Evolutionary conservation across 2,888 invertebrate species (phyloP), one percentile per base, ranked within the genome.

Genomic region (Acleris laterana): DNA sequence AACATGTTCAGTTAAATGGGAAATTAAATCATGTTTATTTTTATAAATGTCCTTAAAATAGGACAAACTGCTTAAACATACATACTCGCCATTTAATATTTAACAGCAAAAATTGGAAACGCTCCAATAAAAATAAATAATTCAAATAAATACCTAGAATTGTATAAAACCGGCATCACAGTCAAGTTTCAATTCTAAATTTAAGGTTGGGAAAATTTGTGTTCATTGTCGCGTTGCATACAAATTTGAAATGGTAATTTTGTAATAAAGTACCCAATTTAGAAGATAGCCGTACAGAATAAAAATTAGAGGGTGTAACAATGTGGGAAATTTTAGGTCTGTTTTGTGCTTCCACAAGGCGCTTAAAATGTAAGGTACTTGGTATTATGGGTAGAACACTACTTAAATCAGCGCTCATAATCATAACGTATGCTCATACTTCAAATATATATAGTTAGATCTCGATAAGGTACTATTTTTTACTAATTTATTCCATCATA

Each of bases 161-260:
- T 38, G 11, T 38, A 13, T 38, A 3, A 38, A 3, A 38, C 11
- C 7, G 6, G n/a, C 44, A n/a, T 6, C 44, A 44, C n/a, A 44
- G 13, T 44, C 1, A n/a, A 44, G n/a, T 5, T 44, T 6, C n/a
- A n/a, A 44, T n/a, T 44, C 44, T 2, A n/a, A n/a, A 44, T 44
- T 44, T 44, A 44, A n/a, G 44, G 13, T 38, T 38, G 13, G 3
- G 4, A 44, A n/a, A 13, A n/a, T 44, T n/a, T 16, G 16, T n/a
- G n/a, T n/a, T 44, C 44, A 44, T 44, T 44, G 44, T 13, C n/a
- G 44, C 44, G n/a, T 44, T 44, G 44, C 44, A 44, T 44, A 44
- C 44, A 16, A n/a, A 44, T 44, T 44, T 44, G 44, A 44, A 44
- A 44, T 44, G 44, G 44, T 44, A 44, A 44, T 44, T 44, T 44